Evolutionary conservation across 2,888 invertebrate genomes (phyloP).

Genomic region (Aphidius colemani): DNA sequence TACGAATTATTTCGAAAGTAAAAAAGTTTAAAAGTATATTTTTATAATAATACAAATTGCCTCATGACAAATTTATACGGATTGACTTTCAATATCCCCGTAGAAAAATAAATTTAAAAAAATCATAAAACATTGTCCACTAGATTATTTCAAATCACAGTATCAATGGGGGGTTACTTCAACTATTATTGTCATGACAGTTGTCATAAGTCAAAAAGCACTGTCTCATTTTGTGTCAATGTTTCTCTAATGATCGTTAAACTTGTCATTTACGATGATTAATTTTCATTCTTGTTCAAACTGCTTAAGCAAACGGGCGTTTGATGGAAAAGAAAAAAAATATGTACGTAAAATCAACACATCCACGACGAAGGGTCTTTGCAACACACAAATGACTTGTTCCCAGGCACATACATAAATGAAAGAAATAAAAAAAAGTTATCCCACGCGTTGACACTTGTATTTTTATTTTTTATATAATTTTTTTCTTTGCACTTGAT

Average conservation of each 20-base stretch:
- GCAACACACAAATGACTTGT: constrained; percentile 8
- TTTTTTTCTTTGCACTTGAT: neutral
- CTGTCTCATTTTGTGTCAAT: constrained; percentile 13
- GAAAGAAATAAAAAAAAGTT: constrained; percentile 16
- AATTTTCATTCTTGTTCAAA: constrained; percentile 30
- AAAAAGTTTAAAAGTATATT: too few relatives aligned
- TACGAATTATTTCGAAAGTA: too few relatives aligned
- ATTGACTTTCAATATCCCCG: too few relatives aligned
- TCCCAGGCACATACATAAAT: neutral
- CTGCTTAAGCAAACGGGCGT: constrained; percentile 7
- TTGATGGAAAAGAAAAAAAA: neutral
- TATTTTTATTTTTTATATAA: neutral
- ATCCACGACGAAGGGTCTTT: constrained; percentile 2
- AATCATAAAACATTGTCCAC: too few relatives aligned
- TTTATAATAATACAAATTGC: too few relatives aligned
- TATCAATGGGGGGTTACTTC: too few relatives aligned
- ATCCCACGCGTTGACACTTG: constrained; percentile 22
- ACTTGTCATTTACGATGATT: constrained; percentile 42
- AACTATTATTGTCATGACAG: constrained; percentile 8
- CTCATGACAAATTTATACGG: too few relatives aligned
- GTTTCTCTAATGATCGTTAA: constrained; percentile 40
- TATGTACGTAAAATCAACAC: constrained; percentile 4
- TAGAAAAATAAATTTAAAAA: too few relatives aligned
- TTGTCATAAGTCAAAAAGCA: constrained; percentile 18
- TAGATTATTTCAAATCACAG: too few relatives aligned